Percentiles rank a stretch among this genome's conserved stretches.
Conservation (phyloP, 2,113 vertebrate species). For the Zosterops hypoxanthus region DNA sequence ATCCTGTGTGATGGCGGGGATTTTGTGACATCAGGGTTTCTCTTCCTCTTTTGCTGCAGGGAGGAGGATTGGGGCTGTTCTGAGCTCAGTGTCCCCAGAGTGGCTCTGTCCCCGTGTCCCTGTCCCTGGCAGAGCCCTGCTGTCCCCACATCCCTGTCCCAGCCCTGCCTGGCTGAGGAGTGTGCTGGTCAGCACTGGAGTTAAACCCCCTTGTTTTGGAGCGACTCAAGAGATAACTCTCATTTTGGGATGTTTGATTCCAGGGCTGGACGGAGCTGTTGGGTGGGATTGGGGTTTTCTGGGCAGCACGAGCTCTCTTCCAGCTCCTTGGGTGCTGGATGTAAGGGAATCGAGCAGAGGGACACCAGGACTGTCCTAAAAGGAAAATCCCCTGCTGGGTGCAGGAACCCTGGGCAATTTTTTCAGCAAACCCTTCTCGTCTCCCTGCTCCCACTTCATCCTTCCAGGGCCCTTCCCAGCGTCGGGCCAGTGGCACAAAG, state of each 20-base stretch:
- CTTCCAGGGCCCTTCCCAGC: background rate
- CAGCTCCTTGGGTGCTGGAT: background rate
- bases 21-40: background rate
- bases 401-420: rapidly evolving
- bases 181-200: background rate
- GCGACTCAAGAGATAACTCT: background rate
- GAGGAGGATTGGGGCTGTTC: background rate
- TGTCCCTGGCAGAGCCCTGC: background rate
- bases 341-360: background rate
- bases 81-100: rapidly evolving
- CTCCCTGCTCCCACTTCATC: background rate
- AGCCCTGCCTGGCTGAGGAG: background rate
- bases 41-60: background rate
- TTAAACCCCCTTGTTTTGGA: background rate
- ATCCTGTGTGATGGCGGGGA: background rate
- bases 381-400: background rate
- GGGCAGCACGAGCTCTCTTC: background rate
- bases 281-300: background rate
- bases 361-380: too few species aligned
- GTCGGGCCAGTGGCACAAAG: background rate
- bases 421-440: background rate
- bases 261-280: background rate
- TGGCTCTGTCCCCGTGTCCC: background rate
- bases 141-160: background rate
- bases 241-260: background rate